A percentile compares a stretch with the other conserved stretches of the same genome.
Conservation (phyloP, 2,888 invertebrate species). For the Perizoma affinitatum region DNA sequence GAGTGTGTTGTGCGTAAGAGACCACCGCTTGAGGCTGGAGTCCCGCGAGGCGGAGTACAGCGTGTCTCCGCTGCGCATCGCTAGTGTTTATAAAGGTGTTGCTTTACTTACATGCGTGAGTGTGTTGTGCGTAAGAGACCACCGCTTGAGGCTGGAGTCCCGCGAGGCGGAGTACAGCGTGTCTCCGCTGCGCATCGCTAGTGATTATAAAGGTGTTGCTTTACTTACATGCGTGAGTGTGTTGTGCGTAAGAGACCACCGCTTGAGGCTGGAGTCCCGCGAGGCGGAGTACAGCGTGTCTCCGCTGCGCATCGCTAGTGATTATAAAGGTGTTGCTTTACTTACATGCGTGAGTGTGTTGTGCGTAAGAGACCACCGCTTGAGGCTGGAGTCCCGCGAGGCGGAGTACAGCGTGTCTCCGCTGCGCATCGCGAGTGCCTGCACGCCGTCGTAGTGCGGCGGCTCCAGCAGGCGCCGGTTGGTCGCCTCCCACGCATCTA, state of each 20-base stretch:
- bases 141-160: slow-evolving; percentile 94
- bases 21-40: slow-evolving; percentile 94
- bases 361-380: slow-evolving; percentile 90
- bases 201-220: too few relatives aligned
- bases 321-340: slow-evolving; percentile 11
- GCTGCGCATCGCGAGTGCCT: slow-evolving; percentile 88
- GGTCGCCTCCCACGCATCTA: slow-evolving; percentile 73
- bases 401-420: slow-evolving; percentile 89
- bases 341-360: slow-evolving; percentile 84
- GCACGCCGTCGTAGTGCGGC: slow-evolving; percentile 96
- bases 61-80: slow-evolving; percentile 80
- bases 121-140: slow-evolving; percentile 87
- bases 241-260: slow-evolving; percentile 88
- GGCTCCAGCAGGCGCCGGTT: slow-evolving; percentile 89
- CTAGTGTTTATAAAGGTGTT: too few relatives aligned
- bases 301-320: slow-evolving; percentile 82
- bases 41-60: slow-evolving; percentile 94
- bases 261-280: slow-evolving; percentile 93
- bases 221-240: too few relatives aligned
- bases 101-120: too few relatives aligned
- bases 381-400: slow-evolving; percentile 93
- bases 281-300: slow-evolving; percentile 90
- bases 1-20: slow-evolving; percentile 84
- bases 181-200: too few relatives aligned
- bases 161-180: slow-evolving; percentile 91